phyloP scores from a whole-genome alignment of 2,113 vertebrate species.

The Mixornis gularis region DNA sequence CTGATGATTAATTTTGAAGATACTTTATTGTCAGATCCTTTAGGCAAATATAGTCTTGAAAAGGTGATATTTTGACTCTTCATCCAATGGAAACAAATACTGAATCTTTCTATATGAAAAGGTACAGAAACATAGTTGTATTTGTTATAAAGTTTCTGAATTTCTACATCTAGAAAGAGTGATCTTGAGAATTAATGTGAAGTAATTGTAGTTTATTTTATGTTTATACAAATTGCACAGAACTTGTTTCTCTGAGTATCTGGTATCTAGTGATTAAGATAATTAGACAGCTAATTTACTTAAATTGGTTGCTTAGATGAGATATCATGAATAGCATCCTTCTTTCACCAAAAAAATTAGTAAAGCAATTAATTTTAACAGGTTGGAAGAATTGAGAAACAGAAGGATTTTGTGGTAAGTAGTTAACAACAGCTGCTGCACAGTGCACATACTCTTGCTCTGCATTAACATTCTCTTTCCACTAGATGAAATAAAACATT shows the following conservation, averaged over 20 bases:
- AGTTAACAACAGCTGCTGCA: not conserved
- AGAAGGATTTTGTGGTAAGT: not conserved
- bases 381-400: not conserved
- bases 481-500: not conserved
- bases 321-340: not conserved
- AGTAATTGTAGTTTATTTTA: not conserved
- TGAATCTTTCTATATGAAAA: not conserved
- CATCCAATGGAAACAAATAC: not conserved
- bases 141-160: not conserved
- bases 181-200: not conserved
- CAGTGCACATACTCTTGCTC: not conserved
- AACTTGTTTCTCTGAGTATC: not conserved
- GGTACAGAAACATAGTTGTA: not conserved
- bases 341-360: not conserved
- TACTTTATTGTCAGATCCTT: rapidly evolving
- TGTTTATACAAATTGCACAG: not conserved
- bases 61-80: not conserved
- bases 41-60: not conserved
- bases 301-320: not conserved
- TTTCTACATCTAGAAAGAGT: not conserved
- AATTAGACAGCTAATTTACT: not conserved
- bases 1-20: not conserved
- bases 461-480: not conserved
- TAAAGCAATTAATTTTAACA: not conserved
- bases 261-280: not conserved